Conservation (phyloP, 2,888 invertebrate species). For the Lasioglossum pauxillum region DNA sequence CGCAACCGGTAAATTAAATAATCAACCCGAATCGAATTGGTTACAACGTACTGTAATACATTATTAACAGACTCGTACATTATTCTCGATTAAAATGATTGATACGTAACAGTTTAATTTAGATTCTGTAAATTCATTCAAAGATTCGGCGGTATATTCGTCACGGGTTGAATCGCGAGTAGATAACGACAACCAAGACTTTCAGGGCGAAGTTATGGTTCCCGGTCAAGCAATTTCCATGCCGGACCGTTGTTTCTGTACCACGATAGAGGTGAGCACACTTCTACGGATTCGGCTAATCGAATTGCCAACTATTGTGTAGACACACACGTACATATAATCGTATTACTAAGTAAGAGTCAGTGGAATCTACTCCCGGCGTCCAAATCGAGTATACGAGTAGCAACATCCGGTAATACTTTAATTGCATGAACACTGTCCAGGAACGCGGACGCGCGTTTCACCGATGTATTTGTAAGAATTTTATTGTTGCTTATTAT, state of each 20-base stretch:
- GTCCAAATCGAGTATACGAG: slow-evolving; percentile 38
- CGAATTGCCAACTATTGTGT: slow-evolving; percentile 66
- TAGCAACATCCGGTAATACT: slow-evolving; percentile 41
- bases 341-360: slow-evolving; percentile 54
- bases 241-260: slow-evolving; percentile 48
- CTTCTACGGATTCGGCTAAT: slow-evolving; percentile 68
- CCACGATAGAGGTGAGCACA: slow-evolving; percentile 46
- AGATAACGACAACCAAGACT: slow-evolving; percentile 41
- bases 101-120: neutral
- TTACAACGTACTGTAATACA: neutral
- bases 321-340: slow-evolving; percentile 58
- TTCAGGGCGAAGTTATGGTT: slow-evolving; percentile 49
- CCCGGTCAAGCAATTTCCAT: slow-evolving; percentile 63
- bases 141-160: neutral
- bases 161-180: neutral
- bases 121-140: neutral
- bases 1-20: neutral
- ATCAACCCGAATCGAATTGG: slow-evolving; percentile 19
- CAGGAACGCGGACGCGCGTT: neutral
- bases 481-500: neutral
- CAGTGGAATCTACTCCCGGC: slow-evolving; percentile 44
- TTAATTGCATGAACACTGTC: slow-evolving; percentile 34
- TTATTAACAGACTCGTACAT: neutral
- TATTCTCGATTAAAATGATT: neutral
- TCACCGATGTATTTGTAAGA: neutral